Percentiles rank a stretch among this genome's conserved stretches.
Conservation (phyloP, 2,888 invertebrate genomes). For the Dicyrtoma fusca region DNA sequence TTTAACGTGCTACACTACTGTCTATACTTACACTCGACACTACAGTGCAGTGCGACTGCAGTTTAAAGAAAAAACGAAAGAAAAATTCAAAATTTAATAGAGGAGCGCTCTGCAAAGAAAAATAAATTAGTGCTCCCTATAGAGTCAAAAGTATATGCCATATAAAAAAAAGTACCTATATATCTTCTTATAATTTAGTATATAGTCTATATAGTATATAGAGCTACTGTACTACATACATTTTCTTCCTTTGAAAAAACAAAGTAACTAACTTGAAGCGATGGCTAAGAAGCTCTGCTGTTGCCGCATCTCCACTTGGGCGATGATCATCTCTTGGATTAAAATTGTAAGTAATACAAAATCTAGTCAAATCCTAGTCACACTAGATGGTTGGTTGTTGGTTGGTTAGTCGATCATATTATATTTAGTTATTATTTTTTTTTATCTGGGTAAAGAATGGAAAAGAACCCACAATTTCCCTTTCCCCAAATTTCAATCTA, state of each 20-base stretch:
- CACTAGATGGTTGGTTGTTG: too few relatives aligned
- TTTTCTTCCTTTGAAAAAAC: too few relatives aligned
- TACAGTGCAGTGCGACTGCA: too few relatives aligned
- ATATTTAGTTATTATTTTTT: background rate
- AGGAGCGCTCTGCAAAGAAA: background rate
- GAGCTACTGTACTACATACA: background rate
- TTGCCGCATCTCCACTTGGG: conserved; percentile 26
- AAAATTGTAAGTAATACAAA: conserved; percentile 41
- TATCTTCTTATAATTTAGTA: too few relatives aligned
- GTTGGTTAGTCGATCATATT: too few relatives aligned
- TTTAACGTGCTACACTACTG: too few relatives aligned
- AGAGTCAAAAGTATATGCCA: background rate
- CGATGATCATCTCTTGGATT: conserved; percentile 29
- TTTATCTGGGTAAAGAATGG: background rate
- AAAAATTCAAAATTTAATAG: background rate
- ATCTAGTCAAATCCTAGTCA: too few relatives aligned
- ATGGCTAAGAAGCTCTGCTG: conserved; percentile 33
- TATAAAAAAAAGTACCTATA: background rate
- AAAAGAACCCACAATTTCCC: too few relatives aligned
- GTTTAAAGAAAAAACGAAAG: background rate
- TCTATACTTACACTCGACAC: too few relatives aligned
- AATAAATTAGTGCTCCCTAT: background rate
- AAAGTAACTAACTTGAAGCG: too few relatives aligned
- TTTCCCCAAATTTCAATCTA: too few relatives aligned
- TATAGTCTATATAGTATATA: background rate